phyloP scores from a whole-genome alignment of 2,888 invertebrate genomes.

The Caenorhabditis virilis region DNA sequence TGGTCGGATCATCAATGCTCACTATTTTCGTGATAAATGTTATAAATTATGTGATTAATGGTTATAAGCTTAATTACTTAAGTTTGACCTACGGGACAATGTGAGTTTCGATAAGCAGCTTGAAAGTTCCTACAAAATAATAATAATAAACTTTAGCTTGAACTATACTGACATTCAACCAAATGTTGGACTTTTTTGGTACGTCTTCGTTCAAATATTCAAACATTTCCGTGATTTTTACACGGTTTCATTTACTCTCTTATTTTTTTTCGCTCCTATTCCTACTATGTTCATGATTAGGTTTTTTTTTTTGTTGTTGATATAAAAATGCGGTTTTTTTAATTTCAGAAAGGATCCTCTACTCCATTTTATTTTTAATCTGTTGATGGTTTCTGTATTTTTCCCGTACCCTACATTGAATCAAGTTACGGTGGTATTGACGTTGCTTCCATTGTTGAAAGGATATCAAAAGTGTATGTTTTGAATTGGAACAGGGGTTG shows the following conservation, averaged over 20 bases:
- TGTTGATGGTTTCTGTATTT: constrained; percentile 82
- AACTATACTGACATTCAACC: constrained; percentile 90
- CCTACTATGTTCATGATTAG: constrained; percentile 76
- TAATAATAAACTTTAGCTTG: constrained; percentile 52
- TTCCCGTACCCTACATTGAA: constrained; percentile 95
- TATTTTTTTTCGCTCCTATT: constrained; percentile 86
- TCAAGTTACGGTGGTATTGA: constrained; percentile 88
- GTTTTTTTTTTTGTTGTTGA: no score
- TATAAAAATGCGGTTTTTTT: constrained; percentile 1
- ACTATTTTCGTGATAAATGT: constrained; percentile 1
- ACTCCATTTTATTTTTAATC: constrained; percentile 71
- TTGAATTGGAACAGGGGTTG: not conserved
- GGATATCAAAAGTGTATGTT: constrained; percentile 72
- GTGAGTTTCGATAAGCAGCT: constrained; percentile 41
- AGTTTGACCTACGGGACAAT: constrained; percentile 44
- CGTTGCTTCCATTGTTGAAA: constrained; percentile 87
- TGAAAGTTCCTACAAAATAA: no score
- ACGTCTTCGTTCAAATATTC: constrained; percentile 99
- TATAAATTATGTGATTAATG: constrained; percentile 16
- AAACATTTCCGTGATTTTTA: constrained; percentile 95
- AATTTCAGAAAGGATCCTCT: constrained; percentile 69
- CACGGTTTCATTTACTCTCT: constrained; percentile 93
- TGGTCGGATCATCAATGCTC: not conserved
- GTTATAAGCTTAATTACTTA: constrained; percentile 23
- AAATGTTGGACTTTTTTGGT: constrained; percentile 98